Percentiles rank a stretch among this genome's conserved stretches.
phyloP scores from a whole-genome alignment of 92 coral and sea anemone species.

The Phenganax stokvisi region DNA sequence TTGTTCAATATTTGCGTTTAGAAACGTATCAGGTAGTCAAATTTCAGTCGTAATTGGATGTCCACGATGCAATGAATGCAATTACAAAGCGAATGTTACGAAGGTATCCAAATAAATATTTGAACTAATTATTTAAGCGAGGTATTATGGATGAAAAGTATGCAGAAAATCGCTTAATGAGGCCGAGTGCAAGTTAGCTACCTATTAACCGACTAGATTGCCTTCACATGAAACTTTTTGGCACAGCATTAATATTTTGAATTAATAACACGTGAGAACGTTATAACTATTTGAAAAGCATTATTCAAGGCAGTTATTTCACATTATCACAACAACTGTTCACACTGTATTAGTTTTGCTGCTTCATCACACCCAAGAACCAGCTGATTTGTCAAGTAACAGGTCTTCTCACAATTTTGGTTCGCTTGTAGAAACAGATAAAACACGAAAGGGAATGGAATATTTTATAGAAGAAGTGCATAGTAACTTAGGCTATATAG shows the following conservation, averaged over 20 bases:
- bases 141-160: slow-evolving; percentile 25
- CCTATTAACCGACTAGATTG: slow-evolving; percentile 11
- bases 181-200: neutral
- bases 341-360: neutral
- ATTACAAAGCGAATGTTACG: neutral
- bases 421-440: no score
- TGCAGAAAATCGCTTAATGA: slow-evolving; percentile 28
- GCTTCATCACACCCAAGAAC: slow-evolving; percentile 1
- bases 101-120: slow-evolving; percentile 10
- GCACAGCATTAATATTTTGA: slow-evolving; percentile 5
- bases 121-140: slow-evolving; percentile 21
- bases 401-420: no score
- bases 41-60: neutral
- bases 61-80: slow-evolving; percentile 10
- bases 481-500: no score
- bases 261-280: slow-evolving; percentile 1
- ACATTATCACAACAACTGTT: neutral
- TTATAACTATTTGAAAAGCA: slow-evolving; percentile 3
- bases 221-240: neutral
- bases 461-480: no score
- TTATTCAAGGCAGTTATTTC: slow-evolving; percentile 16
- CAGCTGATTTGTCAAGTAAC: neutral
- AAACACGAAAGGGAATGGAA: no score
- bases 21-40: neutral
- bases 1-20: neutral